Base-by-base conservation (phyloP, 2,888 invertebrate genomes). In the Drosophila lutescens region DNA sequence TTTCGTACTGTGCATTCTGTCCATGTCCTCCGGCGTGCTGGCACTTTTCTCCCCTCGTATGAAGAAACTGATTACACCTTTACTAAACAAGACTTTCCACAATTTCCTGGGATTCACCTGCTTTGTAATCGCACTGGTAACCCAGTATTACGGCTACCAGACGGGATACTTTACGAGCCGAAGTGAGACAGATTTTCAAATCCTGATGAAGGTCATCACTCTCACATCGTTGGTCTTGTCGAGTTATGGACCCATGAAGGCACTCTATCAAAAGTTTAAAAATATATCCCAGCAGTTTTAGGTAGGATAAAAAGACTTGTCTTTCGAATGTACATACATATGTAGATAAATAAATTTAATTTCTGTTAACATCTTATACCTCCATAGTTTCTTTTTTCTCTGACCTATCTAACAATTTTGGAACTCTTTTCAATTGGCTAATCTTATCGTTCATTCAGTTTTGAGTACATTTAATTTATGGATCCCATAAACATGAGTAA, bases 61-160 rank as follows among this genome's bases (percentile, higher is more conserved):
- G 0, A 89, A 85, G 41, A 81, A 55, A n/a, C 57, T 85, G 10
- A 62, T 91, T 7, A 75, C 78, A 7, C 92, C 91, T 1, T 54
- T 91, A 23, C 61, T 90, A 0, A 91, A 91, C 54, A 92, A 92
- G 67, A 78, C 90, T 0, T 77, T 91, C 13, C 91, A 91, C 38
- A 91, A 89, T 46, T 76, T 90, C 30, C 59, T 92, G 38, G 92
- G 91, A 3, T 54, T 91, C 36, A 53, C 76, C 1, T 83, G 89
- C 36, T 92, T 92, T 68, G 81, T 82, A n/a, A 72, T 91, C 26
- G 91, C 91, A 0, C 55, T 92, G 59, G 66, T 83, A 8, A 82
- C 90, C 4, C 91, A 91, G 57, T 91, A 82, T 60, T 91, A 91
- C 66, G 92, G 92, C 23, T 91, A 91, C 57, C 58, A 91, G 62